These are phyloP conservation scores for Allobates femoralis DNA, from an alignment of 2,797 vertebrate species.

Conservation along the genomic window DNA sequence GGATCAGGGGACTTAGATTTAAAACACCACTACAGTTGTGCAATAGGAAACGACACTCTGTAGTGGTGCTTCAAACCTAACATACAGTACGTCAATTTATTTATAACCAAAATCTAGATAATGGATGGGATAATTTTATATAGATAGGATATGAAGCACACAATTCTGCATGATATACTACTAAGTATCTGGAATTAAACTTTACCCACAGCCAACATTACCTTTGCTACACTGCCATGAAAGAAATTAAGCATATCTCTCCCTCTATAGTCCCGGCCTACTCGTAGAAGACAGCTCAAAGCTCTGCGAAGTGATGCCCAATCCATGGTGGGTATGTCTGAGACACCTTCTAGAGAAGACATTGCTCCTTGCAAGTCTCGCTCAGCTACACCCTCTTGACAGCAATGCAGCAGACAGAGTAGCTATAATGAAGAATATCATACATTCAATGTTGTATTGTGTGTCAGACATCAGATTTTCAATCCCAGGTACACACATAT, in stretches of 20 bases:
- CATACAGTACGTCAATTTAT: too few relatives aligned
- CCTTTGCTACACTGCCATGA: constrained; percentile 52
- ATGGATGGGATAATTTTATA: too few relatives aligned
- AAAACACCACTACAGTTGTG: too few relatives aligned
- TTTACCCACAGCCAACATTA: constrained; percentile 9
- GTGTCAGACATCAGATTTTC: not conserved
- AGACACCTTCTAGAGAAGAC: constrained; percentile 26
- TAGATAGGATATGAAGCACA: not conserved
- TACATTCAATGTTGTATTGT: not conserved
- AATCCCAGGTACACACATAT: not conserved
- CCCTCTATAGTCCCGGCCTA: constrained; percentile 41
- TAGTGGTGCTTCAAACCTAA: too few relatives aligned
- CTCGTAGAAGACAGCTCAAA: constrained; percentile 35
- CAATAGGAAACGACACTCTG: too few relatives aligned
- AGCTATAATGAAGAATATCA: constrained; percentile 26
- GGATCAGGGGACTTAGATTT: too few relatives aligned
- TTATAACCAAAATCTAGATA: too few relatives aligned
- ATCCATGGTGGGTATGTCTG: constrained; percentile 35
- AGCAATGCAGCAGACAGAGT: constrained; percentile 54
- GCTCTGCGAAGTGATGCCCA: constrained; percentile 52
- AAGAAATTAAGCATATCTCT: constrained; percentile 48
- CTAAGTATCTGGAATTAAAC: not conserved
- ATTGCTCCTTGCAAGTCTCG: constrained; percentile 49
- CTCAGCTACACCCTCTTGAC: constrained; percentile 39
- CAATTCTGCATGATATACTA: not conserved